A percentile compares a stretch with the other conserved stretches of the same genome.
Conservation (phyloP, 1,140 invertebrate genomes). For the Coenobita brevimanus region DNA sequence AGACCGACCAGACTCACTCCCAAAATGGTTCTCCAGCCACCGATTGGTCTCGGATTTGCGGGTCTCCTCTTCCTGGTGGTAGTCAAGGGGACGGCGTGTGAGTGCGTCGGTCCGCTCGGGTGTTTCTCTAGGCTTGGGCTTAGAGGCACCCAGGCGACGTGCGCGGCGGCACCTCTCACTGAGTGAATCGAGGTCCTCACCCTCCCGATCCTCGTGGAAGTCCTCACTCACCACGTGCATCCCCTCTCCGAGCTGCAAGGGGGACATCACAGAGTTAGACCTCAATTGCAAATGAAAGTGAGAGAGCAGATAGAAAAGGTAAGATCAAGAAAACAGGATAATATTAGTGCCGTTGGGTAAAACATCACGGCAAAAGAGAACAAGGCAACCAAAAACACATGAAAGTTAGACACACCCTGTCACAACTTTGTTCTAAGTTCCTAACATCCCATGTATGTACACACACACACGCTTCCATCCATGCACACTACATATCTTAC, state of each 20-base stretch:
- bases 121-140: constrained; percentile 71
- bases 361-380: too few species aligned
- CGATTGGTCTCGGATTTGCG: constrained; percentile 90
- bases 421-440: too few species aligned
- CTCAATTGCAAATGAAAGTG: too few species aligned
- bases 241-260: constrained; percentile 71
- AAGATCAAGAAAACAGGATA: too few species aligned
- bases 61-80: constrained; percentile 90
- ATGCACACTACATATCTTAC: background rate
- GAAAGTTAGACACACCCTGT: too few species aligned
- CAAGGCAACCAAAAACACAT: too few species aligned
- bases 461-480: background rate
- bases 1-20: constrained; percentile 77
- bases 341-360: too few species aligned
- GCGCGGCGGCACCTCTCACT: constrained; percentile 82
- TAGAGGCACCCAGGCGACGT: constrained; percentile 72
- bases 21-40: constrained; percentile 92
- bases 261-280: background rate
- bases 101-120: constrained; percentile 84
- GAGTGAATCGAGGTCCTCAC: constrained; percentile 81
- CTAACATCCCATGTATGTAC: background rate
- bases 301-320: too few species aligned
- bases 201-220: constrained; percentile 75
- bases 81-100: constrained; percentile 85
- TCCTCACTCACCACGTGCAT: constrained; percentile 71